These are phyloP conservation scores for Pseudomyrmex dendroicus DNA, from an alignment of 1,140 invertebrate species.

Conservation along the genomic window DNA sequence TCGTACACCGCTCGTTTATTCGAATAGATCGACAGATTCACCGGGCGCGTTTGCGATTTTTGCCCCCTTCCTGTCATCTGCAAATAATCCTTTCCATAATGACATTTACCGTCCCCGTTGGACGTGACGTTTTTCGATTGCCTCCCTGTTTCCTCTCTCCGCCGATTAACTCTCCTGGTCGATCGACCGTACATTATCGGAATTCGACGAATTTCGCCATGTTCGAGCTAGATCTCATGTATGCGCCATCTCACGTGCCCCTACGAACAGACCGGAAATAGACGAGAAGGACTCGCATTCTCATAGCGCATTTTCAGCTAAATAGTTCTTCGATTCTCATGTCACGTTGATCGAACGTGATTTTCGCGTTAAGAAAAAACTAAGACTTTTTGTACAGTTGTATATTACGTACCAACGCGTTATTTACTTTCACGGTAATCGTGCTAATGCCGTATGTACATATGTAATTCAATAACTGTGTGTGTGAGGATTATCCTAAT, in stretches of 20 bases:
- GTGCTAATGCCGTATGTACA: conserved; percentile 2
- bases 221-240: conserved; percentile 31
- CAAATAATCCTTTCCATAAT: conserved; percentile 48
- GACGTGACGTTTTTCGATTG: conserved; percentile 50
- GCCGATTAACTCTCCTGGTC: conserved; percentile 47
- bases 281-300: conserved; percentile 18
- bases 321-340: conserved; percentile 8
- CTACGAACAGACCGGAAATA: conserved; percentile 14
- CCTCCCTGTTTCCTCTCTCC: conserved; percentile 28
- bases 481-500: conserved; percentile 31
- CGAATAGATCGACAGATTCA: background rate
- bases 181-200: conserved; percentile 41
- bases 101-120: conserved; percentile 40
- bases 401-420: background rate
- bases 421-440: conserved; percentile 18
- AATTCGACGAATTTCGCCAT: conserved; percentile 34
- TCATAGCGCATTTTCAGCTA: conserved; percentile 9
- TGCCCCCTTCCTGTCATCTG: conserved; percentile 9
- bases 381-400: background rate
- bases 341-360: background rate
- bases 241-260: conserved; percentile 34
- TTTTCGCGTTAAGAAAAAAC: background rate
- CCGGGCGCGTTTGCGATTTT: background rate
- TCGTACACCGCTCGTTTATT: conserved; percentile 9
- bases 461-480: background rate